A percentile compares a stretch with the other conserved stretches of the same genome.
These are phyloP conservation scores for Channa maculata DNA, from an alignment of 2,113 vertebrate genomes.

Conservation along the genomic window DNA sequence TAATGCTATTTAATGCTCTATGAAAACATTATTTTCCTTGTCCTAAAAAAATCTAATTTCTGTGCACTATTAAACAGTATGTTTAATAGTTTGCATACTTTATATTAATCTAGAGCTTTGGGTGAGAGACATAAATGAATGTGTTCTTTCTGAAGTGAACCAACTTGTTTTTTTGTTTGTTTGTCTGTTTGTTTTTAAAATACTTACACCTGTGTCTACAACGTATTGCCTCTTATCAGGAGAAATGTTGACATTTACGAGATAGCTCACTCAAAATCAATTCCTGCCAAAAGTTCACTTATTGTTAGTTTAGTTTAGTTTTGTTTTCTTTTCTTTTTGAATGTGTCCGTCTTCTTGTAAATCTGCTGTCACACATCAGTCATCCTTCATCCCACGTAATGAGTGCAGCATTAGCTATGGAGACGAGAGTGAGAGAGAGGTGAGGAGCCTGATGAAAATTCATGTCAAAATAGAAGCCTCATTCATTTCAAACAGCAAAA, in stretches of 20 bases:
- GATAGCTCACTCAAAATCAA: not conserved
- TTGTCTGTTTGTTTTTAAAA: too few species aligned
- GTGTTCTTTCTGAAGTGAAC: too few species aligned
- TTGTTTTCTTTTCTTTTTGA: not conserved
- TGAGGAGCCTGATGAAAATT: conserved; percentile 15
- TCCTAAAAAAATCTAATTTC: not conserved
- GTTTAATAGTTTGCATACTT: not conserved
- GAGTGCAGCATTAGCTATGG: not conserved
- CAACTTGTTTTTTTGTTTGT: too few species aligned
- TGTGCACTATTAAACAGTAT: not conserved
- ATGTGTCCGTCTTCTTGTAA: not conserved
- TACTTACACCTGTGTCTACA: too few species aligned
- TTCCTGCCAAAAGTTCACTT: not conserved
- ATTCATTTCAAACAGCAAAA: conserved; percentile 37
- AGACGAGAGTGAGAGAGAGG: conserved; percentile 3
- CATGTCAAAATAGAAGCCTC: conserved; percentile 48
- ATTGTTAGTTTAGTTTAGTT: not conserved
- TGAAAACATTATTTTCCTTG: not conserved
- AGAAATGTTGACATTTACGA: not conserved
- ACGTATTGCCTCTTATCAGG: not conserved
- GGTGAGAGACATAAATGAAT: not conserved
- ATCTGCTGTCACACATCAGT: not conserved
- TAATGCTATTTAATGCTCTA: not conserved
- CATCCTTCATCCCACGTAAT: not conserved
- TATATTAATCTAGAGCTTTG: not conserved